Evolutionary conservation across 2,888 invertebrate genomes (phyloP).

Genomic region (Axea sp.): DNA sequence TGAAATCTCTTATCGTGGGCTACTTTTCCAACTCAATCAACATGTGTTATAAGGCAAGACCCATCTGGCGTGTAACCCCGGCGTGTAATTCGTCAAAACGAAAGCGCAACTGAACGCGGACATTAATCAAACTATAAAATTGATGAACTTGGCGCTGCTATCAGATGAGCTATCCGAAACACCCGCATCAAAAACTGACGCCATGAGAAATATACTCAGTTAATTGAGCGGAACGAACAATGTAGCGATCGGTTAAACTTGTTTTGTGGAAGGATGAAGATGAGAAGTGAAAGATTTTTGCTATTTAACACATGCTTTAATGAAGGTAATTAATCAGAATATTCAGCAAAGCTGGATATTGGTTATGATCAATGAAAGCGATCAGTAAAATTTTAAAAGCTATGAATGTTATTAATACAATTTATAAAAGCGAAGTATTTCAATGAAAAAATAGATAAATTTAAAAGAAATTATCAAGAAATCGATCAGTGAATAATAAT

Average conservation of each 20-base stretch:
- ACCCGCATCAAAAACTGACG: slow-evolving; percentile 52
- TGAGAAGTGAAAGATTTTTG: not conserved
- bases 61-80: slow-evolving; percentile 45
- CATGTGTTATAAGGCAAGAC: slow-evolving; percentile 46
- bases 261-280: not conserved
- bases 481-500: no score
- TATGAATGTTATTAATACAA: no score
- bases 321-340: not conserved
- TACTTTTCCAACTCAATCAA: slow-evolving; percentile 52
- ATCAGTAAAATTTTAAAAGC: no score
- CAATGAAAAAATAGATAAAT: no score
- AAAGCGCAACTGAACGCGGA: slow-evolving; percentile 33
- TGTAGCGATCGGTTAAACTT: slow-evolving; percentile 28
- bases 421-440: no score
- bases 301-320: slow-evolving; percentile 1
- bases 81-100: slow-evolving; percentile 52
- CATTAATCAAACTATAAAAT: slow-evolving; percentile 60
- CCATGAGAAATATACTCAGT: slow-evolving; percentile 42
- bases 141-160: slow-evolving; percentile 50
- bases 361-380: no score
- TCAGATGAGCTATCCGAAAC: slow-evolving; percentile 50
- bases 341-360: no score
- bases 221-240: slow-evolving; percentile 46
- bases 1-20: slow-evolving; percentile 39
- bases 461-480: no score